Base-by-base conservation (phyloP, 2,888 invertebrate genomes). In the Drosophila phalerata region DNA sequence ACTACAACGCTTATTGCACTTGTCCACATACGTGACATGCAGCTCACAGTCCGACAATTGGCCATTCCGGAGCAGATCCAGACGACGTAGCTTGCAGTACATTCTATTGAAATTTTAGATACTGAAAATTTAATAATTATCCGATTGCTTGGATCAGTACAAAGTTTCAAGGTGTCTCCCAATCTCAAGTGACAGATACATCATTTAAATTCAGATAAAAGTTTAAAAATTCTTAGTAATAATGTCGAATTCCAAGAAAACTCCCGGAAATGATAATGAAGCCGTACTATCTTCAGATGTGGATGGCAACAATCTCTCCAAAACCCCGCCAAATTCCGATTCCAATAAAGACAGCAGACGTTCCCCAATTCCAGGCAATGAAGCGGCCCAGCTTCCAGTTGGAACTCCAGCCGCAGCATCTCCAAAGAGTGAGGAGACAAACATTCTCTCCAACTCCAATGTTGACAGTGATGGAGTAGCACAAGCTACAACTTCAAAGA, bases 31-130 rank as follows among this genome's bases (percentile, higher is more conserved):
- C 25, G 40, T 32, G 3, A 81, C 77, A 5, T 64, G 74, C 13
- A 88, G 67, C 48, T 77, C 74, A 55, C 86, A 88, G 40, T 88
- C 86, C 8, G 79, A 68, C 10, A 75, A 48, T 10, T 72, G 56
- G 6, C 79, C 88, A 5, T 48, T 70, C 2, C 76, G 72, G 1
- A 88, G 65, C 22, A 88, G 45, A 4, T 79, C 67, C n/a, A 79
- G 60, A 5, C 88, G 84, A 22, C 86, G 78, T 13, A 79, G 57
- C 57, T 88, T 88, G 57, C 88, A 86, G 49, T 74, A 74, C 67
- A 78, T 77, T 45, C 37, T 40, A 38, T 49, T 38, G 3, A 11
- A 30, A 60, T 56, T 52, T 57, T 6, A n/a, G 8, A 28, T n/a
- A 64, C 49, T 42, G 13, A 32, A 17, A 67, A 70, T 68, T 66